Base-by-base conservation (phyloP, 2,797 vertebrate species). In the Pyrocephalus nanus region DNA sequence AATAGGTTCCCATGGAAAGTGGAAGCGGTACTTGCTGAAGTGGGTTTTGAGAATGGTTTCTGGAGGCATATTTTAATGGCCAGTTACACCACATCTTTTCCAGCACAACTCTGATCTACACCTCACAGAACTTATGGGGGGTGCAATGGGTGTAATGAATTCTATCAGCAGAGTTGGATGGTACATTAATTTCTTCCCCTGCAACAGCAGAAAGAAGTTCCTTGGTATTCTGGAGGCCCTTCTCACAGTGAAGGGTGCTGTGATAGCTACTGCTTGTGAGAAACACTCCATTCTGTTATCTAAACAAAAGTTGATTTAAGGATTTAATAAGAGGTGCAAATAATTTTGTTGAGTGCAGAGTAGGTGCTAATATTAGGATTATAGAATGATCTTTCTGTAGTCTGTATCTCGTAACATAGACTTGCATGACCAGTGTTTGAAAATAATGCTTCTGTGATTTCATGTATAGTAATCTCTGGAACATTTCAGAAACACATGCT, bases 391-490 rank as follows among this genome's bases (percentile, higher is more conserved):
- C 6, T 89, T 86, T 71, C 26, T 86, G 19, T 71, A 55, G 47
- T 71, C 88, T 34, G 5, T 80, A 69, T 86, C 45, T 86, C 71
- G 45, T 53, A 86, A 67, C 19, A 69, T 38, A 85, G 90, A 57
- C 32, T 65, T 86, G 82, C 53, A 43, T 42, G 22, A 47, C 6
- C 15, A 47, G 26, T 32, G 10, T 40, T 89, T 88, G 57, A 92
- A 92, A 91, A 95, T 22, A 92, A 67, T 61, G 43, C 9, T 84
- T 9, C 71, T 74, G 57, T 74, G 32, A 76, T 89, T 93, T 86
- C 36, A 40, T n/a, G 17, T 30, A n/a, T 32, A n/a, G 16, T 60
- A 45, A 55, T 86, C 55, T 82, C 90, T 93, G 90, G 55, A 57
- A 89, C 25, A 30, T 47, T 91, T 93, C 77, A 82, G 60, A 74